phyloP scores from a whole-genome alignment of 2,113 vertebrate genomes.

The Maccullochella peelii region DNA sequence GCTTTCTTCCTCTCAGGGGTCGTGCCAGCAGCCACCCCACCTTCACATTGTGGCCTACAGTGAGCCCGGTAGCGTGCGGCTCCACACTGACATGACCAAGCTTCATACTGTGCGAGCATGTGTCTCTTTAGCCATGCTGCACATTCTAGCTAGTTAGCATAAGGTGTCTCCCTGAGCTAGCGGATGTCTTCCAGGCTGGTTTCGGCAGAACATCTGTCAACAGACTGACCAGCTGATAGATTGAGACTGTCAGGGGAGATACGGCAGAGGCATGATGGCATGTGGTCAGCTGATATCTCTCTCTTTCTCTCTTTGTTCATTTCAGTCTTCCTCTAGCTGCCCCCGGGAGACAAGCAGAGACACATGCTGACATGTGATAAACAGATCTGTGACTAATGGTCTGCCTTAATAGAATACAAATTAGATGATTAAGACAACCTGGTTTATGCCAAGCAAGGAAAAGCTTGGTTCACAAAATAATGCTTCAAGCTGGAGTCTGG shows the following conservation, averaged over 20 bases:
- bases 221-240: conserved; percentile 64
- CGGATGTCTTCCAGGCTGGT: conserved; percentile 62
- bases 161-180: conserved; percentile 56
- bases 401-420: conserved; percentile 68
- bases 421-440: conserved; percentile 60
- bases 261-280: conserved; percentile 37
- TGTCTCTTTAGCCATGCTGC: conserved; percentile 46
- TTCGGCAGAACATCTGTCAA: conserved; percentile 50
- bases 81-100: conserved; percentile 44
- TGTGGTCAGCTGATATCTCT: conserved; percentile 60
- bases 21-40: conserved; percentile 7
- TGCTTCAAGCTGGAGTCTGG: conserved; percentile 25
- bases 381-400: conserved; percentile 69
- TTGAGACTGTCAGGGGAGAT: conserved; percentile 47
- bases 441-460: conserved; percentile 45
- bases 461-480: conserved; percentile 13
- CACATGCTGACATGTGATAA: conserved; percentile 70
- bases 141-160: conserved; percentile 28
- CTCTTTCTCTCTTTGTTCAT: conserved; percentile 39
- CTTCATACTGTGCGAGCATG: conserved; percentile 64
- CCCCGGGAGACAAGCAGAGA: conserved; percentile 52
- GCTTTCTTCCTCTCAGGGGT: conserved; percentile 1
- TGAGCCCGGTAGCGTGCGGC: conserved; percentile 19
- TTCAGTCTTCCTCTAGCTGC: conserved; percentile 41
- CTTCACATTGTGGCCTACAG: conserved; percentile 19